Percentiles rank a stretch among this genome's conserved stretches.
phyloP scores from a whole-genome alignment of 2,888 invertebrate species.

The Dromius quadrimaculatus region DNA sequence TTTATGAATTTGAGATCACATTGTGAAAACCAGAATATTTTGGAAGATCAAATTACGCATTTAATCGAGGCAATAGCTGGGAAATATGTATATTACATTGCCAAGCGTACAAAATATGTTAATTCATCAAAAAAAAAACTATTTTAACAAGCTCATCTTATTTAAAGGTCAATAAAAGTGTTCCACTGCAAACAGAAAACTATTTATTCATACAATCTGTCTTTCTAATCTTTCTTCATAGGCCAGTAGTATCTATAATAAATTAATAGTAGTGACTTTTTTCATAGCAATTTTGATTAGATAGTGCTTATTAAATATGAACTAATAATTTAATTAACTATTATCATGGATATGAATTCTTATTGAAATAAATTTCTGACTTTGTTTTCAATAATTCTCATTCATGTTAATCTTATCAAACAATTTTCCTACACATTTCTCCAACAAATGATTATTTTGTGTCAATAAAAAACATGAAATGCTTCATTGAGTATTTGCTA shows the following conservation, averaged over 20 bases:
- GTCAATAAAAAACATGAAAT: neutral
- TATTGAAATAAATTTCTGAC: neutral
- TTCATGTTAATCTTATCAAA: too few species aligned
- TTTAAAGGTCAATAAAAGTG: too few species aligned
- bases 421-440: too few species aligned
- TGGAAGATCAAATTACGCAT: constrained; percentile 46
- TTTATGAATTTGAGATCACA: constrained; percentile 37
- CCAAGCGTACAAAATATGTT: neutral
- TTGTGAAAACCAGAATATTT: constrained; percentile 17
- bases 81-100: constrained; percentile 51
- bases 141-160: too few species aligned
- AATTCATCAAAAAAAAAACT: neutral
- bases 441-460: neutral
- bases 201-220: neutral
- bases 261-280: neutral
- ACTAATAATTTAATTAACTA: neutral
- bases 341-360: neutral
- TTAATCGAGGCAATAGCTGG: constrained; percentile 46
- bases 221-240: neutral
- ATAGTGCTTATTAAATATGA: too few species aligned
- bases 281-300: neutral
- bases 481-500: neutral
- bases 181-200: too few species aligned
- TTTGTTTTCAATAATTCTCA: neutral
- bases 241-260: neutral